A percentile compares a stretch with the other conserved stretches of the same genome.
These are phyloP conservation scores for Silvanus unidentatus DNA, from an alignment of 2,888 invertebrate genomes.

Conservation along the genomic window DNA sequence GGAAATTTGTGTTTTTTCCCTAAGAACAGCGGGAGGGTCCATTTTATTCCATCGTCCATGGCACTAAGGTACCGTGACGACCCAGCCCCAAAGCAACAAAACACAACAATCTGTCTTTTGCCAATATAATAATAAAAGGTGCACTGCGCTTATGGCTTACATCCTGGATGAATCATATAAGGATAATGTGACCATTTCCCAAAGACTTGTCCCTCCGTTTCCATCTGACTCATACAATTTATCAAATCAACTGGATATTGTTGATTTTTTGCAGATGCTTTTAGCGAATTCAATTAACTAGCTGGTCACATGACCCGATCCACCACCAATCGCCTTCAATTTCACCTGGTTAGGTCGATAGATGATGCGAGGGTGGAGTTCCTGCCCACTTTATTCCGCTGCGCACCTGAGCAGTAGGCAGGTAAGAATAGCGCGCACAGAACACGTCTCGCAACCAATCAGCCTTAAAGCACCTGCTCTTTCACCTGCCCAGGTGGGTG, in stretches of 20 bases:
- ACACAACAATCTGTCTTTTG: constrained; percentile 31
- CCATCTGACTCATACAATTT: not conserved
- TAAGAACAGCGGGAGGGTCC: constrained; percentile 1
- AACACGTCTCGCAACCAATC: constrained; percentile 22
- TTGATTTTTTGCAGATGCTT: not conserved
- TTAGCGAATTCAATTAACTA: not conserved
- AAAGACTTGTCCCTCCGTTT: constrained; percentile 13
- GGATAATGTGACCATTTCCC: constrained; percentile 41
- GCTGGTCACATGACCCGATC: not conserved
- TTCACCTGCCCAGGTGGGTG: constrained; percentile 39
- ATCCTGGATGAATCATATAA: constrained; percentile 44
- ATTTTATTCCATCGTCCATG: constrained; percentile 5
- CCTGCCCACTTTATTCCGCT: constrained; percentile 20
- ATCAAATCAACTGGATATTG: not conserved
- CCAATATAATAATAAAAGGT: constrained; percentile 34
- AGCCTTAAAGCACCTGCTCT: constrained; percentile 26
- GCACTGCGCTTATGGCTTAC: constrained; percentile 41
- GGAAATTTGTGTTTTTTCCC: too few species aligned
- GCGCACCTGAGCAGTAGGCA: constrained; percentile 31
- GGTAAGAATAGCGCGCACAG: constrained; percentile 38
- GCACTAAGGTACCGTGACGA: constrained; percentile 30
- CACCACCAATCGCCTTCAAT: not conserved
- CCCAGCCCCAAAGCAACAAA: constrained; percentile 28
- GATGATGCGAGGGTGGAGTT: not conserved
- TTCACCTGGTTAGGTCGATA: not conserved